Evolutionary conservation across 35 echinoderm and acorn worm species (phyloP).

Genomic region (Heliocidaris erythrogramma): DNA sequence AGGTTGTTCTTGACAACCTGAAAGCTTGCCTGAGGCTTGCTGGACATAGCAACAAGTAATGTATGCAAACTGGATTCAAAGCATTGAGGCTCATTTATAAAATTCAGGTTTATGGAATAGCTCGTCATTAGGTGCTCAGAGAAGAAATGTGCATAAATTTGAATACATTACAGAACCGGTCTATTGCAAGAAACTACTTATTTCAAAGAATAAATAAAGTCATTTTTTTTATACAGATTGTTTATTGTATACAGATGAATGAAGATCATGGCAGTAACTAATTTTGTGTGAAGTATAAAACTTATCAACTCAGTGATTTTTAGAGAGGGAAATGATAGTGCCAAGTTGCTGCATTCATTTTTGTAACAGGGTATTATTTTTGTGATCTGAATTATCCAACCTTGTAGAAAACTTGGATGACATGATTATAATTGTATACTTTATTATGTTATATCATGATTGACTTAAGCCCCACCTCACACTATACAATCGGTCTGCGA

Average conservation of each 20-base stretch:
- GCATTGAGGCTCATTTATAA: no score
- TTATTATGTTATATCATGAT: not conserved
- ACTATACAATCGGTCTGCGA: no score
- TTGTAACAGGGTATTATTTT: not conserved
- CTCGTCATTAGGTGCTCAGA: no score
- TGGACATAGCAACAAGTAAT: no score
- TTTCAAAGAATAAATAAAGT: not conserved
- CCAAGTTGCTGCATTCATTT: not conserved
- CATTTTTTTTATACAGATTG: no score
- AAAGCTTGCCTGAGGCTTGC: no score
- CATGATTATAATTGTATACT: not conserved
- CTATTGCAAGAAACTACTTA: not conserved
- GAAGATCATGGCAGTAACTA: not conserved
- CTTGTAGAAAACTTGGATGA: not conserved
- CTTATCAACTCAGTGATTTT: not conserved
- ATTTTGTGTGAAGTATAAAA: not conserved
- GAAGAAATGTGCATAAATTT: no score
- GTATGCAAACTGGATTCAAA: no score
- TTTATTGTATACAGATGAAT: not conserved
- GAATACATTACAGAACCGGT: not conserved
- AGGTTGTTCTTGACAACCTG: no score
- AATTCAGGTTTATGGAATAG: no score
- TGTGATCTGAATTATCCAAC: not conserved
- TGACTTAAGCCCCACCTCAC: not conserved
- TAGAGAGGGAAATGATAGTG: not conserved